A percentile compares a stretch with the other conserved stretches of the same genome.
Evolutionary conservation across 2,797 vertebrate genomes (phyloP).

Genomic region (Rhinella marina): DNA sequence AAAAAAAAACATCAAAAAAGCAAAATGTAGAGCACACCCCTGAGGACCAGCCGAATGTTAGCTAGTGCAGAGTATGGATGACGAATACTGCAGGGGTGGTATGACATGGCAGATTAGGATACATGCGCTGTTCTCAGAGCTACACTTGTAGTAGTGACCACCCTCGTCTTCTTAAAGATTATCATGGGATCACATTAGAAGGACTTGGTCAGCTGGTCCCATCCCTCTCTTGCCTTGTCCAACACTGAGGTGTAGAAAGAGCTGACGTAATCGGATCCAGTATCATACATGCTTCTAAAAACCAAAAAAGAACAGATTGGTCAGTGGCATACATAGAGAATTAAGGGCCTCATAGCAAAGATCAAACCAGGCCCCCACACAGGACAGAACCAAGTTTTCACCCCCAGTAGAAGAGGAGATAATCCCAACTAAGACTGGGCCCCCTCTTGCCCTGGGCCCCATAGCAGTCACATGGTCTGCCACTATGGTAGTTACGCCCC

Average conservation of each 20-base stretch:
- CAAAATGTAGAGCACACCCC: neutral
- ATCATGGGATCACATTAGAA: neutral
- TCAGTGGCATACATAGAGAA: too few species aligned
- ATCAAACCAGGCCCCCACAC: too few species aligned
- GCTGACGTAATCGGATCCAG: conserved; percentile 18
- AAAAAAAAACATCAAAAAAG: conserved; percentile 12
- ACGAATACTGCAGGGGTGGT: neutral
- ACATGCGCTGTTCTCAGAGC: neutral
- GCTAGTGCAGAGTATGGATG: neutral
- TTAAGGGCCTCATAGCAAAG: too few species aligned
- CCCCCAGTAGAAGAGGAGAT: too few species aligned
- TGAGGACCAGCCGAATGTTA: neutral
- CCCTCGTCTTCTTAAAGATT: neutral
- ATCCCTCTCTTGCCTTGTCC: conserved; percentile 7
- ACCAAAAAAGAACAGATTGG: neutral
- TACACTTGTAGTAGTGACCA: neutral
- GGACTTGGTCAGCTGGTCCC: conserved; percentile 38
- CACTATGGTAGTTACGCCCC: too few species aligned
- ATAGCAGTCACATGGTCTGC: too few species aligned
- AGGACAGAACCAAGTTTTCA: too few species aligned
- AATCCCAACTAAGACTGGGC: too few species aligned
- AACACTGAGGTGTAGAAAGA: neutral
- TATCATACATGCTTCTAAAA: conserved; percentile 26
- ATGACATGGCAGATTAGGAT: neutral
- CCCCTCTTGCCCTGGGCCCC: too few species aligned